Percentiles rank a stretch among this genome's conserved stretches.
phyloP scores from a whole-genome alignment of 2,888 invertebrate species.

The Hemaris fuciformis region DNA sequence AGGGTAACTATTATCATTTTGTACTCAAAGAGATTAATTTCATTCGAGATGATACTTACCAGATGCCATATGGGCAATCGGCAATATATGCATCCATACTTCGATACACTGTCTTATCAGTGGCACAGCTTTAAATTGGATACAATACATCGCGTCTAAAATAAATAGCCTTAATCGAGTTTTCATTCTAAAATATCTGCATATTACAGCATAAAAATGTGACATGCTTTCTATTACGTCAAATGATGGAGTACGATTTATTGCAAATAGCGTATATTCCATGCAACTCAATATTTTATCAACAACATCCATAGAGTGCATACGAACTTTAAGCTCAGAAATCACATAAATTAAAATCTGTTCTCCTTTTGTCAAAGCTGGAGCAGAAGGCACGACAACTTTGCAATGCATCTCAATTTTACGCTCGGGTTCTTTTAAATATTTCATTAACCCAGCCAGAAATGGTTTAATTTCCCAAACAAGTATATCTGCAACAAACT shows the following conservation, averaged over 20 bases:
- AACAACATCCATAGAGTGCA: constrained; percentile 40
- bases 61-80: constrained; percentile 58
- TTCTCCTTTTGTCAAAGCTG: constrained; percentile 66
- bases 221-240: constrained; percentile 62
- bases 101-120: constrained; percentile 67
- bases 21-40: background rate
- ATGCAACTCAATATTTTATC: constrained; percentile 50
- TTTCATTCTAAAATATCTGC: constrained; percentile 55
- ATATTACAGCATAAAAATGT: constrained; percentile 68
- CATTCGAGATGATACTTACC: constrained; percentile 46
- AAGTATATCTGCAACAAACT: constrained; percentile 49
- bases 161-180: constrained; percentile 62
- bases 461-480: constrained; percentile 45
- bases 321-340: constrained; percentile 36
- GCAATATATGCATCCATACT: constrained; percentile 67
- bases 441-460: constrained; percentile 51
- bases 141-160: constrained; percentile 73
- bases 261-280: constrained; percentile 60
- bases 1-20: background rate
- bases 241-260: constrained; percentile 61
- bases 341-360: constrained; percentile 60
- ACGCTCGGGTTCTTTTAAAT: constrained; percentile 51
- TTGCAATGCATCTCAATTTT: constrained; percentile 56
- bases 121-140: constrained; percentile 62
- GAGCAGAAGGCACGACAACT: constrained; percentile 43